These are phyloP conservation scores for Pelusios castaneus DNA, from an alignment of 2,113 vertebrate genomes.

Conservation along the genomic window DNA sequence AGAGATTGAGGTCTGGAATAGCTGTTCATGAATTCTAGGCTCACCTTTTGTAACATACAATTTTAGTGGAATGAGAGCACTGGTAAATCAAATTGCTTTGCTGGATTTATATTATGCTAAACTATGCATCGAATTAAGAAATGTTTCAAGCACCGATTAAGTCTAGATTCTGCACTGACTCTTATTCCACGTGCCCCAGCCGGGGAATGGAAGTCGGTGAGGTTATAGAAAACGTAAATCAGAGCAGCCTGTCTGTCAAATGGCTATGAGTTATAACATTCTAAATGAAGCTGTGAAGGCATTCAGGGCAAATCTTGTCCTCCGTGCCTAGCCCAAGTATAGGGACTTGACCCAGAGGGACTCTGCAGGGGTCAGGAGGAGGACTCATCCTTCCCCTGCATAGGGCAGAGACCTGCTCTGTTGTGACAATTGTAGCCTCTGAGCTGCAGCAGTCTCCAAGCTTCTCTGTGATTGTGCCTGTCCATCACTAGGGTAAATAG, in stretches of 20 bases:
- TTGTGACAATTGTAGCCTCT: not conserved
- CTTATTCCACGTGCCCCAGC: not conserved
- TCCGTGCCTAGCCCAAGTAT: not conserved
- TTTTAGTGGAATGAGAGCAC: rapidly evolving
- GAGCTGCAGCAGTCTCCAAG: not conserved
- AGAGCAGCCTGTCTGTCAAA: not conserved
- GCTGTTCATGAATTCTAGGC: not conserved
- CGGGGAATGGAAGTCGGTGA: not conserved
- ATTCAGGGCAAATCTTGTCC: slow-evolving; percentile 52
- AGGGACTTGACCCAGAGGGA: not conserved
- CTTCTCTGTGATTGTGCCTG: not conserved
- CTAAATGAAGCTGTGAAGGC: slow-evolving; percentile 32
- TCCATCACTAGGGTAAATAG: not conserved
- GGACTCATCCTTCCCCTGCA: not conserved
- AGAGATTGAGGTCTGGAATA: not conserved
- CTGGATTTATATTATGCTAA: not conserved
- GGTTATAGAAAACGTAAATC: slow-evolving; percentile 33
- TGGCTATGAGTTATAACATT: not conserved
- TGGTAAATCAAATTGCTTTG: not conserved
- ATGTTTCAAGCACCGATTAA: rapidly evolving
- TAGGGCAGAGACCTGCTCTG: not conserved
- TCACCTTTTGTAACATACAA: not conserved
- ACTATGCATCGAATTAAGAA: not conserved
- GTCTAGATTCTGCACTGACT: not conserved
- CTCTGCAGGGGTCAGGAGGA: slow-evolving; percentile 5